Conservation (phyloP, 2,888 invertebrate genomes). For the Athripsodes cinereus region DNA sequence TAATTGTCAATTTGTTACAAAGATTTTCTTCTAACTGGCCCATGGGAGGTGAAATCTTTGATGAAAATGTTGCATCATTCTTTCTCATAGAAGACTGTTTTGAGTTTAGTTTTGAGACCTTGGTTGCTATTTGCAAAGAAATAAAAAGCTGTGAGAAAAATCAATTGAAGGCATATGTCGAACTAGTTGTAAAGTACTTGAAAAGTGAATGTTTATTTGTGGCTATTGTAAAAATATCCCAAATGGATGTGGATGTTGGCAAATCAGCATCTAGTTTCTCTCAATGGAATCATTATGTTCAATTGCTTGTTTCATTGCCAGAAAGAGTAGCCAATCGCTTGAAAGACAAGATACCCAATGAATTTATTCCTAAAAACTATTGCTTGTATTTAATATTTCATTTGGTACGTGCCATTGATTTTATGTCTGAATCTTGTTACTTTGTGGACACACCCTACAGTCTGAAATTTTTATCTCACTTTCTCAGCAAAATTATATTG, state of each 20-base stretch:
- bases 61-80: constrained; percentile 39
- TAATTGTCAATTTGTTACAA: constrained; percentile 46
- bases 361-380: constrained; percentile 54
- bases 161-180: constrained; percentile 37
- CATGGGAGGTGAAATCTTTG: constrained; percentile 35
- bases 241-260: constrained; percentile 28
- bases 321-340: constrained; percentile 64
- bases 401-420: constrained; percentile 54
- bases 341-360: constrained; percentile 48
- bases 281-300: constrained; percentile 52
- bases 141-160: constrained; percentile 40
- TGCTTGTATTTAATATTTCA: constrained; percentile 55
- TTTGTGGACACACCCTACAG: constrained; percentile 36
- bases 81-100: constrained; percentile 52
- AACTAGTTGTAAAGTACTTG: constrained; percentile 44
- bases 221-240: constrained; percentile 41
- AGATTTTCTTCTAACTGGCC: constrained; percentile 57
- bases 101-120: constrained; percentile 41
- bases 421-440: constrained; percentile 45
- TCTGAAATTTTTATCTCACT: constrained; percentile 44
- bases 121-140: constrained; percentile 43
- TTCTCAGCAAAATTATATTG: constrained; percentile 57
- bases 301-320: constrained; percentile 61
- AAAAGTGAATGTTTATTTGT: constrained; percentile 54
- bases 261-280: constrained; percentile 29